Evolutionary conservation across 1,140 invertebrate species (phyloP).

Genomic region (Aphis craccivora): DNA sequence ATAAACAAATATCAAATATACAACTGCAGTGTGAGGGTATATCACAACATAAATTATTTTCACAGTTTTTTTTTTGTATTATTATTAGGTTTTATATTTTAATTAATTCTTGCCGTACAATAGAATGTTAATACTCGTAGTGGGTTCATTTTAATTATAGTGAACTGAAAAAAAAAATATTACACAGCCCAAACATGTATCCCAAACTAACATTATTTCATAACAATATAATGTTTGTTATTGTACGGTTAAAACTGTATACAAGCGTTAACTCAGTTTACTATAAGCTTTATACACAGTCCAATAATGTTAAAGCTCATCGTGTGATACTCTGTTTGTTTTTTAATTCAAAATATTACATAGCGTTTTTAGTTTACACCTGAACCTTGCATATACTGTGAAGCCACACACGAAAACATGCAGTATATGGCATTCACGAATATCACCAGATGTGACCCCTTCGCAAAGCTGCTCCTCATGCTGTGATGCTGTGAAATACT

Average conservation of each 20-base stretch:
- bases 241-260: neutral
- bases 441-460: neutral
- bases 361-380: neutral
- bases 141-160: neutral
- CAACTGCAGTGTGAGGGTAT: neutral
- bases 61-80: neutral
- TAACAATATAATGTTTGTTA: neutral
- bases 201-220: neutral
- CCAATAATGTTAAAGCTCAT: neutral
- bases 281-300: neutral
- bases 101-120: neutral
- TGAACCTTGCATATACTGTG: too few relatives aligned
- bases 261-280: neutral
- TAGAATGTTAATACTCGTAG: neutral
- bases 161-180: neutral
- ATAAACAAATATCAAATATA: neutral
- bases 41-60: neutral
- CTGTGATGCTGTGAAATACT: neutral
- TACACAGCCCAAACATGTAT: neutral
- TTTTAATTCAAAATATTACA: slow-evolving; percentile 20
- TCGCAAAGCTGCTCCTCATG: neutral
- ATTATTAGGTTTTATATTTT: neutral
- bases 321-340: neutral
- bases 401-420: neutral
- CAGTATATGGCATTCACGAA: neutral